Base-by-base conservation (phyloP, 2,797 vertebrate genomes). In the Podarcis lilfordi region DNA sequence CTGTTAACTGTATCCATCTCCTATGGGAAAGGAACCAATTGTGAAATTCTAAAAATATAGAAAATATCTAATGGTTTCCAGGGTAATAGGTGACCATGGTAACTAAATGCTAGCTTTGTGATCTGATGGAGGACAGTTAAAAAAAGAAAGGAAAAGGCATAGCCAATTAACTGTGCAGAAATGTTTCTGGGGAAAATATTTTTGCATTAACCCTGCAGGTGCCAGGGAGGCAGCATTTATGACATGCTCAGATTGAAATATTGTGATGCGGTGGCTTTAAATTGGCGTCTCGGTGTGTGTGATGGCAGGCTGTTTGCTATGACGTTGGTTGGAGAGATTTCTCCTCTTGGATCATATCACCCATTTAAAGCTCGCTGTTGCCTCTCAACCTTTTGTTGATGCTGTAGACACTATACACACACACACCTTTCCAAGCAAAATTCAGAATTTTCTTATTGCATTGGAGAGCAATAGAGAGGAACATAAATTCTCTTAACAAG, bases 71-170 rank as follows among this genome's bases (percentile, higher is more conserved):
- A 88, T 84, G 66, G 93, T 95, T 95, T 77, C 93, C 92, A 74
- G 90, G 91, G 93, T 89, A 91, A 91, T 94, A 93, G 90, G 91
- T 83, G 84, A 83, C 93, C 86, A 91, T 94, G 90, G 89, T 89
- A 95, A 95, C 95, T 91, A 81, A 86, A 72, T 89, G 72, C 69
- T 90, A 92, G 64, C 68, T 80, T 90, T 90, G 86, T 86, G 86
- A 88, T n/a, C 78, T 88, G 86, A 66, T 37, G 11, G 79, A 80
- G 50, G 40, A 86, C 85, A 5, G 32, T 3, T 11, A 50, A 55
- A 50, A 50, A 84, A 80, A 69, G 35, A 68, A 68, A 83, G 32
- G 23, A 50, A 84, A 80, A 69, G 27, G 37, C 76, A 83, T 17
- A 43, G 27, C 68, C 90, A 75, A 89, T 91, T 89, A 90, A 78